Percentiles rank a stretch among this genome's conserved stretches.
Evolutionary conservation across 2,888 invertebrate species (phyloP).

Genomic region (Brachynemurus nebulosus): DNA sequence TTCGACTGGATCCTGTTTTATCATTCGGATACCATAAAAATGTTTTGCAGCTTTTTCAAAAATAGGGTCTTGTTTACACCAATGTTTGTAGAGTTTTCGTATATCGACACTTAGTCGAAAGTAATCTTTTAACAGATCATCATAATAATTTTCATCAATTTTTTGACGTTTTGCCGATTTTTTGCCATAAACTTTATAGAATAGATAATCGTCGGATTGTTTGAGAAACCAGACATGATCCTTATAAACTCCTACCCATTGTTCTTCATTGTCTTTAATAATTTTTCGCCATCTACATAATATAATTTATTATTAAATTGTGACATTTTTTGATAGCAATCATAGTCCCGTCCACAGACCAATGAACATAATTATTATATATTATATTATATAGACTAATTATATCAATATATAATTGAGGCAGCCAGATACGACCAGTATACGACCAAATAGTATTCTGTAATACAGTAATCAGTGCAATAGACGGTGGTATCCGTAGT

Average conservation of each 20-base stretch:
- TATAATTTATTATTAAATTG: too few species aligned
- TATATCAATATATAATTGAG: too few species aligned
- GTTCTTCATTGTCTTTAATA: conserved; percentile 30
- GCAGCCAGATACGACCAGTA: too few species aligned
- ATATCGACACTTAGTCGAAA: conserved; percentile 64
- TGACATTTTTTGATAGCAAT: too few species aligned
- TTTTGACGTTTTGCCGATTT: conserved; percentile 7
- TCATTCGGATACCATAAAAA: conserved; percentile 76
- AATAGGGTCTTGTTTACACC: conserved; percentile 59
- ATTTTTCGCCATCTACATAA: conserved; percentile 50
- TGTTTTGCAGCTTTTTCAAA: conserved; percentile 54
- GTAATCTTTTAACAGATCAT: conserved; percentile 47
- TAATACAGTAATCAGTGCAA: too few species aligned
- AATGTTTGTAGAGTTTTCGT: conserved; percentile 51
- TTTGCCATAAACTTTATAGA: conserved; percentile 42
- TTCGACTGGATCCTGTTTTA: conserved; percentile 82
- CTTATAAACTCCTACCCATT: conserved; percentile 63
- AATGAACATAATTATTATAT: too few species aligned
- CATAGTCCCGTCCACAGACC: too few species aligned
- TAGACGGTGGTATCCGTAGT: too few species aligned
- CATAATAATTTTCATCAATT: too few species aligned
- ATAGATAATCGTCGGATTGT: conserved; percentile 45
- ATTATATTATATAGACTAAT: too few species aligned
- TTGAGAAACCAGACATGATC: conserved; percentile 62
- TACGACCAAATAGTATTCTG: too few species aligned